phyloP scores from a whole-genome alignment of 2,888 invertebrate genomes.

The Steromphala cineraria region DNA sequence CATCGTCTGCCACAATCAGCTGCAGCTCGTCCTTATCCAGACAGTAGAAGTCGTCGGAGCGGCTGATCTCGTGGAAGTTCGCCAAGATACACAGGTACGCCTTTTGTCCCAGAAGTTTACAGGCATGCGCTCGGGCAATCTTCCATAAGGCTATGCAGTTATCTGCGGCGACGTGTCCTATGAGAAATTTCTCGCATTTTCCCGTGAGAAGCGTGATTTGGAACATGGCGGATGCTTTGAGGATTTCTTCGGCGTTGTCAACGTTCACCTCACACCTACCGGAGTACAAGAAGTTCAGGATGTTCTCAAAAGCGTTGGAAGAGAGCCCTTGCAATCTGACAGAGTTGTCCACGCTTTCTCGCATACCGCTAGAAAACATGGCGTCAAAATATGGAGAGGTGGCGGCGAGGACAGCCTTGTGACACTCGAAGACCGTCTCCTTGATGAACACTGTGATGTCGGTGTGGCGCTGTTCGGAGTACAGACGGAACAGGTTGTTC shows the following conservation, averaged over 20 bases:
- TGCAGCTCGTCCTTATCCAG: constrained; percentile 86
- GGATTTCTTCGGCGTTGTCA: constrained; percentile 83
- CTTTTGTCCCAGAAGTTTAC: constrained; percentile 82
- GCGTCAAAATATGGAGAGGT: constrained; percentile 61
- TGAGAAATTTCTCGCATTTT: constrained; percentile 86
- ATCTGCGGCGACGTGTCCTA: constrained; percentile 82
- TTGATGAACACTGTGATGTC: constrained; percentile 57
- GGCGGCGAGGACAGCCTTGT: constrained; percentile 60
- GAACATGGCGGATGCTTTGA: constrained; percentile 90
- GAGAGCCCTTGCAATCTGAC: constrained; percentile 76
- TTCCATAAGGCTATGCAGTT: constrained; percentile 90
- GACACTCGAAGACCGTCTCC: constrained; percentile 54
- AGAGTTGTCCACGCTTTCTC: constrained; percentile 51
- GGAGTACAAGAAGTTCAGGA: constrained; percentile 89
- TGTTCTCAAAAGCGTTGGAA: constrained; percentile 84
- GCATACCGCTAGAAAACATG: constrained; percentile 61
- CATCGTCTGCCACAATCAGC: constrained; percentile 86
- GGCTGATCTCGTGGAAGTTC: constrained; percentile 53
- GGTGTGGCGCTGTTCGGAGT: constrained; percentile 48
- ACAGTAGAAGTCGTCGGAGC: constrained; percentile 70
- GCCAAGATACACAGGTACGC: constrained; percentile 83
- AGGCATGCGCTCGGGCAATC: constrained; percentile 87
- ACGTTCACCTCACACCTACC: constrained; percentile 85
- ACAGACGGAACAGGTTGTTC: constrained; percentile 49
- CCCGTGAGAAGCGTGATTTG: constrained; percentile 87